phyloP scores from a whole-genome alignment of 1,140 invertebrate species.

The Caenorhabditis briggsae region DNA sequence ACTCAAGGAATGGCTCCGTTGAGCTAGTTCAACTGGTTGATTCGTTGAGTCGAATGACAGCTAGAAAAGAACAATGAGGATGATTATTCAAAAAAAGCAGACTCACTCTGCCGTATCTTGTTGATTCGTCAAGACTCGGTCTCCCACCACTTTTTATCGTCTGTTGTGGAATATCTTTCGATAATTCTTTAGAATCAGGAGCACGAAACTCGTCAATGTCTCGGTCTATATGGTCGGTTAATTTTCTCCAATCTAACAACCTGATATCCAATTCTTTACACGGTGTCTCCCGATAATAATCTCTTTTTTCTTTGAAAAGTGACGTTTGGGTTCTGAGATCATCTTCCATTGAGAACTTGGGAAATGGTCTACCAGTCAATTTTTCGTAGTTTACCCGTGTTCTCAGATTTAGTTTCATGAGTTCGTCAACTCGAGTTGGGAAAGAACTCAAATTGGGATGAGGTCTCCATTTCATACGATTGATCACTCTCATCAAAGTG shows the following conservation, averaged over 20 bases:
- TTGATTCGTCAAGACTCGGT: slow-evolving; percentile 38
- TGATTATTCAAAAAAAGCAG: too few species aligned
- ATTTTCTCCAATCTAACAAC: not conserved
- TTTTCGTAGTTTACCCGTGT: slow-evolving; percentile 13
- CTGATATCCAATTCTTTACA: not conserved
- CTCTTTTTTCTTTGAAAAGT: not conserved
- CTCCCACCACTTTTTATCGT: not conserved
- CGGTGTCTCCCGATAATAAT: not conserved
- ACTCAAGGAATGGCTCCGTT: slow-evolving; percentile 3
- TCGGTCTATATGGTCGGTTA: not conserved
- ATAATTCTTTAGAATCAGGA: not conserved
- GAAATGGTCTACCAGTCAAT: slow-evolving; percentile 45
- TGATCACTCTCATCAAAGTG: not conserved
- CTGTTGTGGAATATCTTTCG: not conserved
- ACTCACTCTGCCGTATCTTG: not conserved
- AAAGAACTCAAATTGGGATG: not conserved
- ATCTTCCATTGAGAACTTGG: not conserved
- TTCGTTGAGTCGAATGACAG: slow-evolving; percentile 5
- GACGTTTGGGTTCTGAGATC: not conserved
- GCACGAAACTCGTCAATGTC: not conserved
- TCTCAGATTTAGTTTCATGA: not conserved
- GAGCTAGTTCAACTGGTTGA: slow-evolving; percentile 9
- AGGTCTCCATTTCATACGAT: not conserved
- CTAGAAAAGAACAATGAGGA: not conserved
- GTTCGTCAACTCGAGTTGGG: not conserved